Evolutionary conservation across 1,140 invertebrate genomes (phyloP).

Genomic region (Nasonia giraulti): DNA sequence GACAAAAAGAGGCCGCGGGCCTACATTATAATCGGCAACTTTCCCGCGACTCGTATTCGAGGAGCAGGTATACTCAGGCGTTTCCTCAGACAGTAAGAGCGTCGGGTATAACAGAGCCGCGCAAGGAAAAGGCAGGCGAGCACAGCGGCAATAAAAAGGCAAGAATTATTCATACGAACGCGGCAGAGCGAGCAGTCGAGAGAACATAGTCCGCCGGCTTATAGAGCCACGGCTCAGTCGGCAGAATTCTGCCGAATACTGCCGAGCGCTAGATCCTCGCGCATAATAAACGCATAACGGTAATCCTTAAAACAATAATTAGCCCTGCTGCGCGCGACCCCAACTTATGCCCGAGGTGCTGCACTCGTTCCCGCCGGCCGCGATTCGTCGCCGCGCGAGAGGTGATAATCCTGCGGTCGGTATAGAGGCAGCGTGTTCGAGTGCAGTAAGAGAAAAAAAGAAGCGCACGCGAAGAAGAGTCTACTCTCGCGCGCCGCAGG

Average conservation of each 20-base stretch:
- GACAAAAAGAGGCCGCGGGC: too few relatives aligned
- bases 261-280: conserved; percentile 62
- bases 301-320: conserved; percentile 75
- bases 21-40: neutral
- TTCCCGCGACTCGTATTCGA: neutral
- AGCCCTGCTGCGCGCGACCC: conserved; percentile 57
- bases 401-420: neutral
- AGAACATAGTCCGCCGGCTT: conserved; percentile 31
- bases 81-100: neutral
- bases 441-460: neutral
- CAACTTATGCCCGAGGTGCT: conserved; percentile 29
- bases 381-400: conserved; percentile 58
- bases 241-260: conserved; percentile 70
- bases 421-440: neutral
- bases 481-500: neutral
- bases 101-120: neutral
- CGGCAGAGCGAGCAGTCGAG: neutral
- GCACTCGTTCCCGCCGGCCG: too few relatives aligned
- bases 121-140: neutral
- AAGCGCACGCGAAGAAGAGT: neutral
- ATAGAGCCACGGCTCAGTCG: conserved; percentile 19
- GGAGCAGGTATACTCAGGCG: neutral
- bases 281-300: conserved; percentile 73
- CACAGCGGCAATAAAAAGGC: conserved; percentile 53
- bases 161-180: conserved; percentile 71